Evolutionary conservation across 2,888 invertebrate species (phyloP).

Genomic region (Pheosia gnoma): DNA sequence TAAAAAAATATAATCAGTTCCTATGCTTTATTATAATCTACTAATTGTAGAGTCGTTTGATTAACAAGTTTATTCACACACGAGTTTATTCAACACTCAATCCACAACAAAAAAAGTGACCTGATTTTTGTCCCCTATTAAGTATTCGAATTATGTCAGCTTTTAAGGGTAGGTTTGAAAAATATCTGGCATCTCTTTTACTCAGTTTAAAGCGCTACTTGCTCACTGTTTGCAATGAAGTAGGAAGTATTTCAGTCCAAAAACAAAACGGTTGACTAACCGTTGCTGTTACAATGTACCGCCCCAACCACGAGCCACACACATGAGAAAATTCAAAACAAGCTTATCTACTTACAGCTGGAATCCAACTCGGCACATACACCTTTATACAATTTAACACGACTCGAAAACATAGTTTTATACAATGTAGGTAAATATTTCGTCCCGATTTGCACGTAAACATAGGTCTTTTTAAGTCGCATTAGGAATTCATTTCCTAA

Average conservation of each 20-base stretch:
- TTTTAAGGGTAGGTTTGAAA: too few relatives aligned
- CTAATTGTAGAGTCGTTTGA: too few relatives aligned
- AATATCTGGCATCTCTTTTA: too few relatives aligned
- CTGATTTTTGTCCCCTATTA: too few relatives aligned
- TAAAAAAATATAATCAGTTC: too few relatives aligned
- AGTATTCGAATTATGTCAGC: too few relatives aligned
- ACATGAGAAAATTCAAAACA: conserved; percentile 22
- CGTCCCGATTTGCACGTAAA: background rate
- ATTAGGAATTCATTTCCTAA: too few relatives aligned
- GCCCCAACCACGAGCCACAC: conserved; percentile 3
- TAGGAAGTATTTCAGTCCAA: background rate
- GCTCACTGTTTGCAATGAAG: background rate
- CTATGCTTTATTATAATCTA: too few relatives aligned
- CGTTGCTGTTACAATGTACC: conserved; percentile 11
- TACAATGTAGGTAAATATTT: conserved; percentile 3
- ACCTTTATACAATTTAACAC: background rate
- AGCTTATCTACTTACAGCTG: background rate
- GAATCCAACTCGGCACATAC: background rate
- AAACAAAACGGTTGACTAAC: conserved; percentile 1
- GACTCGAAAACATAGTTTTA: background rate
- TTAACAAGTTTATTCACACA: too few relatives aligned
- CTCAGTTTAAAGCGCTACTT: too few relatives aligned
- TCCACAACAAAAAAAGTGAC: too few relatives aligned
- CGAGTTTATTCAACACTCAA: too few relatives aligned
- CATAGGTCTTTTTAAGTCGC: background rate